Conservation (phyloP, 2,113 vertebrate species). For the Rhizomys pruinosus region DNA sequence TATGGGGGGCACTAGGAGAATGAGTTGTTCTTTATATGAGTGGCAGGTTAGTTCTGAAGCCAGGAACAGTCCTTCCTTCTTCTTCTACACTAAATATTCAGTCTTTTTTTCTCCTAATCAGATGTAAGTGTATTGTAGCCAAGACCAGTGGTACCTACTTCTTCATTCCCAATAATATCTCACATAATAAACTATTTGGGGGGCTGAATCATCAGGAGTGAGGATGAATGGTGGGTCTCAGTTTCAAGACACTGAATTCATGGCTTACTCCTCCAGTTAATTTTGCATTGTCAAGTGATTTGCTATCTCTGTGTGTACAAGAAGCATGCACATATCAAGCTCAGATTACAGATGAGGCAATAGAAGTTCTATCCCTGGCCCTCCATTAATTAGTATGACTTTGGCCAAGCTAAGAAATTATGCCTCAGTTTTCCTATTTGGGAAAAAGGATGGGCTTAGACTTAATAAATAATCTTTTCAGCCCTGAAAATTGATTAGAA, state of each 20-base stretch:
- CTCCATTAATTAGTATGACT: not conserved
- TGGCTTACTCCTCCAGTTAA: not conserved
- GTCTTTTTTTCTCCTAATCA: not conserved
- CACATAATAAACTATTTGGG: too few relatives aligned
- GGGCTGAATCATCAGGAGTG: not conserved
- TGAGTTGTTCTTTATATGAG: not conserved
- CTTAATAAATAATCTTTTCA: not conserved
- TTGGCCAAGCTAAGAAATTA: not conserved
- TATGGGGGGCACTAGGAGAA: not conserved
- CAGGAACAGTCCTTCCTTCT: not conserved
- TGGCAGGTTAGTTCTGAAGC: not conserved
- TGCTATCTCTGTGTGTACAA: not conserved
- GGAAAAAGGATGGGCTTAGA: not conserved
- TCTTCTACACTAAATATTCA: not conserved
- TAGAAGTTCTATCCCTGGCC: not conserved
- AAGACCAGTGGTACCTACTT: not conserved
- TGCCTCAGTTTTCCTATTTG: not conserved
- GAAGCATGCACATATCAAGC: not conserved
- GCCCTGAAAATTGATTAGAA: not conserved
- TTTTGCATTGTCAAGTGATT: not conserved
- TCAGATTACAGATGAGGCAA: not conserved
- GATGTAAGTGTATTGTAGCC: not conserved
- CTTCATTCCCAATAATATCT: not conserved
- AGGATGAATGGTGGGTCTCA: not conserved
- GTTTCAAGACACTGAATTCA: not conserved